Conservation (phyloP, 2,888 invertebrate species). For the Ctena decussata region DNA sequence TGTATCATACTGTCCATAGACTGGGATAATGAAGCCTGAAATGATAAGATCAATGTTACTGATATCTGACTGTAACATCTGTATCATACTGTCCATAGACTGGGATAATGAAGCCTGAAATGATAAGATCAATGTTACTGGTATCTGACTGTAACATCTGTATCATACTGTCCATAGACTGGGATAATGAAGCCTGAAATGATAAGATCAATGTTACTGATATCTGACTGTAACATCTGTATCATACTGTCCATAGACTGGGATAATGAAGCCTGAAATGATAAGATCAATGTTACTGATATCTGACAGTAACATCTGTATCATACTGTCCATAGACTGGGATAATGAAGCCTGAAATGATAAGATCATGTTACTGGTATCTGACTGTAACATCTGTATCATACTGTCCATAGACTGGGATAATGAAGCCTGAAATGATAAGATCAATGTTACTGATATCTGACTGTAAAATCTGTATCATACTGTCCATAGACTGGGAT, state of each 20-base stretch:
- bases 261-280: constrained; percentile 54
- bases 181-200: constrained; percentile 60
- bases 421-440: too few species aligned
- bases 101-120: constrained; percentile 63
- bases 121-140: constrained; percentile 62
- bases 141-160: constrained; percentile 66
- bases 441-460: too few species aligned
- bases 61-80: constrained; percentile 65
- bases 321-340: constrained; percentile 66
- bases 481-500: too few species aligned
- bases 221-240: constrained; percentile 66
- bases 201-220: constrained; percentile 62
- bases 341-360: constrained; percentile 72
- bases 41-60: constrained; percentile 62
- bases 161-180: constrained; percentile 67
- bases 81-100: constrained; percentile 65
- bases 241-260: constrained; percentile 69
- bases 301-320: constrained; percentile 68
- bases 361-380: constrained; percentile 56
- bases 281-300: constrained; percentile 62
- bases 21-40: constrained; percentile 63
- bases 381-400: constrained; percentile 68
- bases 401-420: constrained; percentile 68
- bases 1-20: constrained; percentile 68
- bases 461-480: too few species aligned